phyloP scores from a whole-genome alignment of 2,797 vertebrate genomes.

The Pipistrellus nathusii region DNA sequence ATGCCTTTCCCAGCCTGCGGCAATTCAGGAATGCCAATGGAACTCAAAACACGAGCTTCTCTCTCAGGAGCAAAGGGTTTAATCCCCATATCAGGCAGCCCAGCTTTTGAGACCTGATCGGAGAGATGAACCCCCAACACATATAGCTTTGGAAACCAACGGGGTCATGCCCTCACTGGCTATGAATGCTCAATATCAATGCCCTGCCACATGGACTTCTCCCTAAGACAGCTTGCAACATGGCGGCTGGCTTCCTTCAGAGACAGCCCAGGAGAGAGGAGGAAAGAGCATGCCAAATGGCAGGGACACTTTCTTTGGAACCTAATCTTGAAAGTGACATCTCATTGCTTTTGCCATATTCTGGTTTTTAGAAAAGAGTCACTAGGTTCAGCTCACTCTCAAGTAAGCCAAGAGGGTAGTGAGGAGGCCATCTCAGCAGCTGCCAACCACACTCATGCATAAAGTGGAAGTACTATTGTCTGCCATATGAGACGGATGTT shows the following conservation, averaged over 20 bases:
- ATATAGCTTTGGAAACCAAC: neutral
- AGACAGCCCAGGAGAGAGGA: neutral
- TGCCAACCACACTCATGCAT: neutral
- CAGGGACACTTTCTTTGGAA: neutral
- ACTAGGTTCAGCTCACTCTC: neutral
- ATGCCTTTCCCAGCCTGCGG: fast-evolving
- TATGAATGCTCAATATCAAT: neutral
- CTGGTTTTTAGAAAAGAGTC: neutral
- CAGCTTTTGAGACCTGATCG: neutral
- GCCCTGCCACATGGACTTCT: neutral
- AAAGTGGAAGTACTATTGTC: neutral
- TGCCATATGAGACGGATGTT: neutral
- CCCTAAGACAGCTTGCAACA: neutral
- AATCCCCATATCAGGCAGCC: neutral
- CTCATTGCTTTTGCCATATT: neutral
- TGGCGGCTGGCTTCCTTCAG: neutral
- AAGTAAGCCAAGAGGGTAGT: neutral
- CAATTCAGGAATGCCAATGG: fast-evolving
- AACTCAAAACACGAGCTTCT: neutral
- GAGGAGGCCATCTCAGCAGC: neutral
- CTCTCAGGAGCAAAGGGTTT: neutral
- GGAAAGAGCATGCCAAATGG: neutral
- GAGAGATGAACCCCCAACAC: neutral
- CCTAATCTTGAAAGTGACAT: neutral
- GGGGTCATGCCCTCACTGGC: neutral